A percentile compares a stretch with the other conserved stretches of the same genome.
phyloP scores from a whole-genome alignment of 2,797 vertebrate species.

The Paguma larvata region DNA sequence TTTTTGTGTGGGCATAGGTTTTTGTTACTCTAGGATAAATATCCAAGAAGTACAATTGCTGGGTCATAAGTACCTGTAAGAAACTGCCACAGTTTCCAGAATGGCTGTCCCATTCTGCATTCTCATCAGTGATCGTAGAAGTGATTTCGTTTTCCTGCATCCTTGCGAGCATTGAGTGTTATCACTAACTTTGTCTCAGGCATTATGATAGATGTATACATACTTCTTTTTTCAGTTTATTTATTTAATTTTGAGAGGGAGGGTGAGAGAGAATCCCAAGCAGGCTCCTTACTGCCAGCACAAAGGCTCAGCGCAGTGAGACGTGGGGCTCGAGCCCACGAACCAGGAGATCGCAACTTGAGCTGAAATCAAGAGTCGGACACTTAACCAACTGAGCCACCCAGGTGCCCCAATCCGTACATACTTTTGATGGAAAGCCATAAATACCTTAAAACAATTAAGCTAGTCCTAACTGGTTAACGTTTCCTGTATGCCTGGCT shows the following conservation, averaged over 20 bases:
- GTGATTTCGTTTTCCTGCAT: neutral
- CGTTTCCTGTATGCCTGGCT: neutral
- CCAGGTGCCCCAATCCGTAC: neutral
- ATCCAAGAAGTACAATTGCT: neutral
- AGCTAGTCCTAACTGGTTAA: neutral
- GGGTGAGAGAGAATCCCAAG: too few species aligned
- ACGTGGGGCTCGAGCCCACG: too few species aligned
- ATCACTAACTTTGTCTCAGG: conserved; percentile 1
- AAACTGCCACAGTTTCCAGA: conserved; percentile 43
- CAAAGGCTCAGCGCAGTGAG: too few species aligned
- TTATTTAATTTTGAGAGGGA: too few species aligned
- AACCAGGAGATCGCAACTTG: too few species aligned
- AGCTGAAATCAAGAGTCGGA: too few species aligned
- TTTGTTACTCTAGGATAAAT: conserved; percentile 52
- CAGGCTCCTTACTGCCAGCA: too few species aligned
- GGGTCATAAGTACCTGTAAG: neutral
- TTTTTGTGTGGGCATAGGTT: conserved; percentile 18
- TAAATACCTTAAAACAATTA: neutral
- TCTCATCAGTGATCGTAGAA: neutral
- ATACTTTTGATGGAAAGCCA: conserved; percentile 35
- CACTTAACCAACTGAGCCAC: too few species aligned
- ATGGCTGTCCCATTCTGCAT: neutral
- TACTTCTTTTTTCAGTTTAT: neutral
- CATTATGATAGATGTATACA: conserved; percentile 26
- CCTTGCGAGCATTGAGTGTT: conserved; percentile 27